Base-by-base conservation (phyloP, 2,797 vertebrate species). In the Siniperca scherzeri region DNA sequence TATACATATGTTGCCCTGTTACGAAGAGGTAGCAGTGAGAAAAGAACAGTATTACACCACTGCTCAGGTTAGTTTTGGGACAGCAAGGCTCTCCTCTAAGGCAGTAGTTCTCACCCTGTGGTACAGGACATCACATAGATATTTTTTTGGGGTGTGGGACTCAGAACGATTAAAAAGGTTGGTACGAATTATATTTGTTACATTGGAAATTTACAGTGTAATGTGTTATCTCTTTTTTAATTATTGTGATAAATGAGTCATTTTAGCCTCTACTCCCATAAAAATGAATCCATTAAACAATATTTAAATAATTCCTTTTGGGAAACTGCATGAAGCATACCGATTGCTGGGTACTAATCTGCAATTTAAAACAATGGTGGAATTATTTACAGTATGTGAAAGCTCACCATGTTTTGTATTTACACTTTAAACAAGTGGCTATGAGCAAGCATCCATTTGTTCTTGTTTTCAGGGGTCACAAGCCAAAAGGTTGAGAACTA, bases 21-120 rank as follows among this genome's bases (percentile, higher is more conserved):
- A 78, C 72, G 88, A 81, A 84, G 72, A 80, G 76, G 72, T 27
- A 81, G 83, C 48, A 69, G 57, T 62, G 77, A 88, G 77, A 79
- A 30, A 75, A 61, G 66, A 81, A 52, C 22, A 79, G 16, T 38
- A n/a, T 78, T 56, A 48, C 57, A 83, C 74, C 83, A 79, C 70
- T 74, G 75, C 74, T 83, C 68, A 50, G 83, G 95, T 96, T 96
- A 96, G 95, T 94, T 85, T 87, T 83, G 74, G 82, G 89, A 87
- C 68, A 80, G 74, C 77, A 89, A 87, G 74, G 74, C 70, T 81
- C 77, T 88, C 69, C 65, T 56, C 66, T 68, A 55, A 71, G 78
- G 74, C 90, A 90, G 81, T 84, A 91, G 89, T 92, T 94, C 91
- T 93, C 87, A 89, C 74, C 84, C 75, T 77, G 62, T 46, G 69